phyloP scores from a whole-genome alignment of 2,888 invertebrate genomes.

The Capitulum mitella region DNA sequence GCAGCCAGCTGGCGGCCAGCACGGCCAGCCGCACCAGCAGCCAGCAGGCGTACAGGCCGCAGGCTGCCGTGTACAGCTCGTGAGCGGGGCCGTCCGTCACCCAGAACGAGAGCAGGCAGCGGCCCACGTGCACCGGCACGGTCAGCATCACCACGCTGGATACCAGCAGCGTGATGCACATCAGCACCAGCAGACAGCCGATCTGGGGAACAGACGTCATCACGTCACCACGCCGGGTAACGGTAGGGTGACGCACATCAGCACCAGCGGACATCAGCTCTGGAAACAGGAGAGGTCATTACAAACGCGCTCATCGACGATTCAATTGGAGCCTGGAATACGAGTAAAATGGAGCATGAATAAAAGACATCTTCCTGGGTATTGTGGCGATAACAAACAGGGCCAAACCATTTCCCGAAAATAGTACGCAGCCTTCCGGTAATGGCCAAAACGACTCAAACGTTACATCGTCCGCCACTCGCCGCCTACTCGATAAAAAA shows the following conservation, averaged over 20 bases:
- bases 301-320: too few relatives aligned
- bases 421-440: too few relatives aligned
- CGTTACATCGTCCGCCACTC: too few relatives aligned
- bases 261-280: conserved; percentile 53
- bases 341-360: too few relatives aligned
- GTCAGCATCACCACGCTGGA: conserved; percentile 78
- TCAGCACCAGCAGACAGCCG: conserved; percentile 57
- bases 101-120: conserved; percentile 81
- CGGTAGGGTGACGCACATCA: conserved; percentile 77
- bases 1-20: conserved; percentile 76
- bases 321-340: too few relatives aligned
- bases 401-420: too few relatives aligned
- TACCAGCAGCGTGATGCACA: conserved; percentile 74
- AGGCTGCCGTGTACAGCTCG: conserved; percentile 91
- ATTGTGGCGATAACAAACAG: too few relatives aligned
- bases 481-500: too few relatives aligned
- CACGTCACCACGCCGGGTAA: conserved; percentile 71
- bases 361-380: too few relatives aligned
- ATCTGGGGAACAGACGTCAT: conserved; percentile 37
- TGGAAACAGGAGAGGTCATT: conserved; percentile 27
- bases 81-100: conserved; percentile 66
- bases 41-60: conserved; percentile 93
- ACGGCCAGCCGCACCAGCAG: conserved; percentile 73
- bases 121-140: conserved; percentile 83
- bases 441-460: too few relatives aligned